Percentiles rank a stretch among this genome's conserved stretches.
These are phyloP conservation scores for Myotis findleyi DNA, from an alignment of 2,797 vertebrate genomes.

Conservation along the genomic window DNA sequence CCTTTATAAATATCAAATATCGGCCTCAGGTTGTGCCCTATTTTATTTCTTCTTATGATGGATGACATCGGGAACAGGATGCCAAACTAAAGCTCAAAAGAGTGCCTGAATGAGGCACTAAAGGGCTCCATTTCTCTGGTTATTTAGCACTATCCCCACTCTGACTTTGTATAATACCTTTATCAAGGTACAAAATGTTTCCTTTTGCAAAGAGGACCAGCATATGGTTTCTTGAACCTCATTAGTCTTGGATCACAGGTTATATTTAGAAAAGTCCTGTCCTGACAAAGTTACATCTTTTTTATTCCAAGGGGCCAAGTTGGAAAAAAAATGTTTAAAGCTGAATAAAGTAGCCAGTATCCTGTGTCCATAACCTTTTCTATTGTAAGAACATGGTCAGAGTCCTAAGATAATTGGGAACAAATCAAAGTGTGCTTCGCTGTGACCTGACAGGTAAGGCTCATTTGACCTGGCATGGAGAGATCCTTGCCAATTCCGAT, in stretches of 20 bases:
- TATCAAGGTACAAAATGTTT: neutral
- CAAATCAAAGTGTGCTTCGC: neutral
- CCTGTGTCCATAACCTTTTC: neutral
- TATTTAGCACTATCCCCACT: neutral
- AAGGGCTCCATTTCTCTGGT: neutral
- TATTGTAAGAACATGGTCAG: neutral
- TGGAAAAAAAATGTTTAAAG: neutral
- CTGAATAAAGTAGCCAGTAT: neutral
- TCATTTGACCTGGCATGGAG: neutral
- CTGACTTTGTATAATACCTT: neutral
- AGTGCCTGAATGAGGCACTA: neutral
- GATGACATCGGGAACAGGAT: neutral
- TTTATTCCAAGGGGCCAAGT: neutral
- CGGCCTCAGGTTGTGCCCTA: neutral
- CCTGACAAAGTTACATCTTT: neutral
- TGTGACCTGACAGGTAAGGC: neutral
- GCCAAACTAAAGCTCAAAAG: neutral
- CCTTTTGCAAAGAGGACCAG: neutral
- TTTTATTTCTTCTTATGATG: neutral
- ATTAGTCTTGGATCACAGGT: neutral
- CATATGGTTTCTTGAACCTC: neutral
- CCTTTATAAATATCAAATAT: neutral
- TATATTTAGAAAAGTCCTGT: neutral
- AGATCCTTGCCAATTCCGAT: neutral
- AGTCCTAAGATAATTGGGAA: neutral